Base-by-base conservation (phyloP, 2,888 invertebrate genomes). In the Drosophila neoperkinsi region DNA sequence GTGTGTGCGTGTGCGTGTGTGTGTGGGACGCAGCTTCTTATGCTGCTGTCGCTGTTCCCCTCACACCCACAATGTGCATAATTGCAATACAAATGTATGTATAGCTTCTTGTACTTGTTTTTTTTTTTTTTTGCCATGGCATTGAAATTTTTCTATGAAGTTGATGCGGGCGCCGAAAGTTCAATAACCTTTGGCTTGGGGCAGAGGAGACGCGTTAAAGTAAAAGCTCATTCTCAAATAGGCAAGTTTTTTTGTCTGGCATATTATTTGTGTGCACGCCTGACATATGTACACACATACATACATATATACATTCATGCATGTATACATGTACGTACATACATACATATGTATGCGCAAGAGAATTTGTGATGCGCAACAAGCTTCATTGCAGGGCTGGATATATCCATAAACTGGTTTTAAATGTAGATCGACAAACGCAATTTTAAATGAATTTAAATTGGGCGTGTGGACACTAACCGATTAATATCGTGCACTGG, bases 131-230 rank as follows among this genome's bases (percentile, higher is more conserved):
- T 84, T 80, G 77, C 79, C 88, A 77, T 91, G 91, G 91, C 91
- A 91, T 91, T 91, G 92, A 91, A 90, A 90, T 82, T 83, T 81
- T 86, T 79, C 90, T 81, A 84, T 88, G 87, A 84, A 82, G 84
- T 77, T 85, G 82, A 81, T 77, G 84, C 89, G 87, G 82, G 73
- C 75, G 75, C 79, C 41, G 51, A 67, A 74, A 84, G 91, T 92
- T 91, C 92, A 91, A 87, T 66, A 84, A 87, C 92, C 92, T 91
- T 90, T 92, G 92, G 86, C 91, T 91, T 77, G 60, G 38, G 62
- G 43, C 64, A 41, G 64, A 67, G 59, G 64, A 66, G 56, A 49
- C 31, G 61, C 49, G 67, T 68, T 56, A 68, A 59, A 69, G 66
- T 64, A 69, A 87, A 87, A 81, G 79, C 79, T 90, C 59, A 50